These are phyloP conservation scores for Rafetus swinhoei DNA, from an alignment of 2,113 vertebrate species.

Conservation along the genomic window DNA sequence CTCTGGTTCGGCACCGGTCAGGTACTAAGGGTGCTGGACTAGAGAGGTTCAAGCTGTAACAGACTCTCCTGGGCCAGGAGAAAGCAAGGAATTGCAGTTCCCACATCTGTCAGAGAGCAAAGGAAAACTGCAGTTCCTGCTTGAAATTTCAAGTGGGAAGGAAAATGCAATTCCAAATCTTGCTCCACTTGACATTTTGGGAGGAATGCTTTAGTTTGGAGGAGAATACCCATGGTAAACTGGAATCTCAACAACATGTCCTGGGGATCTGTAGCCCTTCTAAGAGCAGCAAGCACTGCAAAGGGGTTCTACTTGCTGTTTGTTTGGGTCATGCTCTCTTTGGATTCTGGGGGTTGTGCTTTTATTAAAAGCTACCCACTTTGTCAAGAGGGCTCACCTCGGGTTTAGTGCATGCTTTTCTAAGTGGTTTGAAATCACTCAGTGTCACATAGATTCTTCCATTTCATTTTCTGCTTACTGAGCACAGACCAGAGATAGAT, in stretches of 20 bases:
- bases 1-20: no score
- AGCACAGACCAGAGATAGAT: slow-evolving; percentile 70
- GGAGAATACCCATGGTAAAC: background rate
- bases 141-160: background rate
- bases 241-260: slow-evolving; percentile 46
- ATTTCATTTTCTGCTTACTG: slow-evolving; percentile 77
- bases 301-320: slow-evolving; percentile 27
- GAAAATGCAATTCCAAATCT: background rate
- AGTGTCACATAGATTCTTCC: slow-evolving; percentile 67
- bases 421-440: slow-evolving; percentile 64
- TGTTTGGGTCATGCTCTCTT: slow-evolving; percentile 43
- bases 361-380: slow-evolving; percentile 54
- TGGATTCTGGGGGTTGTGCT: slow-evolving; percentile 21
- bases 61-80: background rate
- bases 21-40: no score
- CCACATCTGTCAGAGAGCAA: background rate
- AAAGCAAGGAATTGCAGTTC: background rate
- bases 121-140: background rate
- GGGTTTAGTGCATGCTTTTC: slow-evolving; percentile 50
- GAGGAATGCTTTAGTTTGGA: background rate
- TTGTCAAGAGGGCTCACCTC: slow-evolving; percentile 53
- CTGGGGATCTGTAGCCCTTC: slow-evolving; percentile 18
- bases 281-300: slow-evolving; percentile 22
- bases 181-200: background rate
- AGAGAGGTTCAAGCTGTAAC: background rate